A percentile compares a stretch with the other conserved stretches of the same genome.
phyloP scores from a whole-genome alignment of 2,888 invertebrate genomes.

The Thymelicus acteon region DNA sequence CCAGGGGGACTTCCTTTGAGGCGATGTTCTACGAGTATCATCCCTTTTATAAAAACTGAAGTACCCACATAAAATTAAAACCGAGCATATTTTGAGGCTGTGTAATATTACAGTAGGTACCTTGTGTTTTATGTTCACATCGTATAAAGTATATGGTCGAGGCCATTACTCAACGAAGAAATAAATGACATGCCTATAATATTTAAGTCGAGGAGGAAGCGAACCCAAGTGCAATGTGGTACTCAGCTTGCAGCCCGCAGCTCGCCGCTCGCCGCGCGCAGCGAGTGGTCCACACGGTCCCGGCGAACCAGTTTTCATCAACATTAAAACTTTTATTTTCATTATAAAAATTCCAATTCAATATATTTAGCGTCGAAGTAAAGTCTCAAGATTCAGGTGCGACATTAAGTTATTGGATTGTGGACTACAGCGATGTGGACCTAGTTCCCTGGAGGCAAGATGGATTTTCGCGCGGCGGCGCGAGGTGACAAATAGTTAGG shows the following conservation, averaged over 20 bases:
- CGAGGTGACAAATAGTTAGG: constrained; percentile 30
- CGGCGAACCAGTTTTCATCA: not conserved
- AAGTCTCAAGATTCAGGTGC: constrained; percentile 25
- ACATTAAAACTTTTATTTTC: not conserved
- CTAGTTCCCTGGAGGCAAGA: not conserved
- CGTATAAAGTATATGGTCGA: too few relatives aligned
- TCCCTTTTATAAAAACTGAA: constrained; percentile 5
- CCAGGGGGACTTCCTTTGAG: constrained; percentile 14
- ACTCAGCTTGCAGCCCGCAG: too few relatives aligned
- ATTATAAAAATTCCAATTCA: constrained; percentile 9
- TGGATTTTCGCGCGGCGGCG: constrained; percentile 1
- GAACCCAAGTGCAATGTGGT: too few relatives aligned
- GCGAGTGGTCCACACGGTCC: not conserved
- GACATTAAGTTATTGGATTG: constrained; percentile 13
- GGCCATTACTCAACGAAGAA: too few relatives aligned
- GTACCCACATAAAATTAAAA: constrained; percentile 3
- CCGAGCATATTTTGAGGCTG: not conserved
- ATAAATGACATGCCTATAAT: too few relatives aligned
- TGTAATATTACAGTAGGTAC: not conserved
- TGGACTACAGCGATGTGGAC: not conserved
- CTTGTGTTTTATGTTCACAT: too few relatives aligned
- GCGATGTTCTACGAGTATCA: constrained; percentile 8
- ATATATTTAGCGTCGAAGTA: constrained; percentile 11
- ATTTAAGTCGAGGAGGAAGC: too few relatives aligned
- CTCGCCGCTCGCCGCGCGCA: too few relatives aligned